Base-by-base conservation (phyloP, 2,113 vertebrate species). In the Neogobius melanostomus region DNA sequence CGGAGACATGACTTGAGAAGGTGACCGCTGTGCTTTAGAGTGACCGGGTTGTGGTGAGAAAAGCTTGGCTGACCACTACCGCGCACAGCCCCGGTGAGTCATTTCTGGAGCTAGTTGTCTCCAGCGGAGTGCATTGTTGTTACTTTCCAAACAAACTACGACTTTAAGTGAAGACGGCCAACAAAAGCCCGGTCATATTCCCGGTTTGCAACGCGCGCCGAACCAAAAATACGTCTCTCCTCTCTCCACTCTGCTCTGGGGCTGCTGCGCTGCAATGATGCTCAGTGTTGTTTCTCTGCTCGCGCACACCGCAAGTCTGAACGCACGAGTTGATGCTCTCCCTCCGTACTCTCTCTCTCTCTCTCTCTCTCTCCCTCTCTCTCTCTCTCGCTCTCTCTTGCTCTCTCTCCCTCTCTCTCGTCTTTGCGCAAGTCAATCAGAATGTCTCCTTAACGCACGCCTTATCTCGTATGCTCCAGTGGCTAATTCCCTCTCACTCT, bases 91-190 rank as follows among this genome's bases (percentile, higher is more conserved):
- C 60, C 51, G 52, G 81, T 72, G 71, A 84, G 64, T 88, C 90
- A 87, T 89, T 74, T 75, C 69, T 43, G 76, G 6, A 64, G 62
- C 59, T 52, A 84, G 81, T 76, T 80, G 82, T 81, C 74, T 61
- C 80, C 74, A 16, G 49, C 74, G 1, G 76, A 82, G 68, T 21
- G 68, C 69, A 17, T 79, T 65, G 15, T 75, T 82, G 72, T 69
- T 73, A 83, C 53, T 87, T 88, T 84, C 78, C 75, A 86, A 88
- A 85, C 82, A 79, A 82, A 80, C 64, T 36, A 5, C 66, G 71
- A 69, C 74, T 49, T 69, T 61, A 46, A 46, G 51, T 53, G 49
- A 2, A 52, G 57, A 66, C 28, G 57, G 67, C 5, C 8, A 44
- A 4, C 46, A 8, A 11, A 57, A 56, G 14, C 28, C 7, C 67